A percentile compares a stretch with the other conserved stretches of the same genome.
These are phyloP conservation scores for Saimiri boliviensis DNA, from an alignment of 2,113 vertebrate genomes.

Conservation along the genomic window DNA sequence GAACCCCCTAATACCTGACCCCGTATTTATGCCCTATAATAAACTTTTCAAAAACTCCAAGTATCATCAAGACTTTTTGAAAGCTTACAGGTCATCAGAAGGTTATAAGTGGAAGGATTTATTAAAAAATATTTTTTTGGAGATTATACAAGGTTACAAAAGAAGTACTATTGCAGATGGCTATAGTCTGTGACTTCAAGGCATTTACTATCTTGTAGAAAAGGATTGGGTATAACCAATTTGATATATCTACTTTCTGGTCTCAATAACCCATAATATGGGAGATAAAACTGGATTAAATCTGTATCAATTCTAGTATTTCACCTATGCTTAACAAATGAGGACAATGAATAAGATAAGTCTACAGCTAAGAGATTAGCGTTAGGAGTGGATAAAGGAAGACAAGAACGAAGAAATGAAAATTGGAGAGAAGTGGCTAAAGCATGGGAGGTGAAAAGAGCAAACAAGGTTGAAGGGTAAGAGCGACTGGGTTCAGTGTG, in stretches of 20 bases:
- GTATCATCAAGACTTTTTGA: background rate
- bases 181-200: background rate
- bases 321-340: slow-evolving; percentile 27
- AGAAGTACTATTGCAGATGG: background rate
- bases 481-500: background rate
- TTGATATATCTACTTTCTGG: background rate
- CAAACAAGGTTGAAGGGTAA: background rate
- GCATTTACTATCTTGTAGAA: background rate
- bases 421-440: background rate
- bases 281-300: slow-evolving; percentile 28
- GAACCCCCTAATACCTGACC: background rate
- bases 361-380: background rate
- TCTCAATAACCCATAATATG: background rate
- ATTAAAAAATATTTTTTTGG: slow-evolving; percentile 16
- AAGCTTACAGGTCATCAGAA: background rate
- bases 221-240: background rate
- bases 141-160: background rate
- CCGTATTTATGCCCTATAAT: background rate
- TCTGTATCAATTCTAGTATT: background rate
- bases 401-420: background rate
- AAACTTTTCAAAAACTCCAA: slow-evolving; percentile 14
- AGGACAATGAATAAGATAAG: background rate
- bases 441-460: background rate
- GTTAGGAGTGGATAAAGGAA: background rate
- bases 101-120: background rate